phyloP scores from a whole-genome alignment of 2,888 invertebrate species.

The Dichetophora obliterata region DNA sequence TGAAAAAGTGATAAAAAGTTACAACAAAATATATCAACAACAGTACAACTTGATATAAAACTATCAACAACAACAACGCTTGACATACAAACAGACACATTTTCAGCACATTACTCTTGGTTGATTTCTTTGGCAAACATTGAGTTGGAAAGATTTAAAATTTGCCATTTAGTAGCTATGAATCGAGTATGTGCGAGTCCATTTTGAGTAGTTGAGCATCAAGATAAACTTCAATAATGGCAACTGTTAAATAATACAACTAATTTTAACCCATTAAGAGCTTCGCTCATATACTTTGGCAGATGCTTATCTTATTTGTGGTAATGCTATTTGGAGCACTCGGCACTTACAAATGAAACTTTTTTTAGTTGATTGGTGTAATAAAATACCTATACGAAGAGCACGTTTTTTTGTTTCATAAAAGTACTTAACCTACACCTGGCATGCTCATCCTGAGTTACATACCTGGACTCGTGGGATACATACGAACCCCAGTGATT shows the following conservation, averaged over 20 bases:
- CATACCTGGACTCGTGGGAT: too few relatives aligned
- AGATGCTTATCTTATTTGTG: too few relatives aligned
- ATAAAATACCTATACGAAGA: too few relatives aligned
- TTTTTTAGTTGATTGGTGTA: too few relatives aligned
- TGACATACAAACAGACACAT: neutral
- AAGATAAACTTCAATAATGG: neutral
- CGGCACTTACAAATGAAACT: too few relatives aligned
- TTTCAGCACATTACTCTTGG: neutral
- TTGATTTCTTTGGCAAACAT: constrained; percentile 30
- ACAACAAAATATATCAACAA: neutral
- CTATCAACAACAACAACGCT: neutral
- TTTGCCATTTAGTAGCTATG: constrained; percentile 16
- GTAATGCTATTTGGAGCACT: too few relatives aligned
- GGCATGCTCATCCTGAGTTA: too few relatives aligned
- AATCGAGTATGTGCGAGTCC: neutral
- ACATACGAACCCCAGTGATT: too few relatives aligned
- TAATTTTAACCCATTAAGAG: neutral
- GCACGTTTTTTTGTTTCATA: too few relatives aligned
- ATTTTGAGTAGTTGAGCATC: neutral
- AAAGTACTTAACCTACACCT: too few relatives aligned
- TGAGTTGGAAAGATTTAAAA: neutral
- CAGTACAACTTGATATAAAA: neutral
- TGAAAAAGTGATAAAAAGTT: neutral
- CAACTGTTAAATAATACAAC: neutral
- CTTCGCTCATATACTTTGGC: too few relatives aligned